Evolutionary conservation across 2,113 vertebrate species (phyloP).

Genomic region (Indicator maculatus): DNA sequence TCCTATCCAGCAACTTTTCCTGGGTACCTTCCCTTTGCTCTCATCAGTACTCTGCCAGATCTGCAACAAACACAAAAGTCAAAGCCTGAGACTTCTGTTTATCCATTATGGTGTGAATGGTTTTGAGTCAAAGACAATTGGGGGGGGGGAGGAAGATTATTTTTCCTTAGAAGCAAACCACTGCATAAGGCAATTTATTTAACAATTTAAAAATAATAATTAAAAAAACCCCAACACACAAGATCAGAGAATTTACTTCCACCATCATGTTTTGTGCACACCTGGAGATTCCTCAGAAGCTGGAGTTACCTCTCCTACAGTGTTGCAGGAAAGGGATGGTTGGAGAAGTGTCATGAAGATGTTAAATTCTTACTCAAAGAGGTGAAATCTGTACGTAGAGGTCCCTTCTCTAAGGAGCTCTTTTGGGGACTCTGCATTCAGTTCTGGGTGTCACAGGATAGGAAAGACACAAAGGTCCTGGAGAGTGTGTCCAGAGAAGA

Average conservation of each 20-base stretch:
- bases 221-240: not conserved
- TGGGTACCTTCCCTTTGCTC: not conserved
- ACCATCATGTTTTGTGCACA: no score
- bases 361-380: not conserved
- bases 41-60: not conserved
- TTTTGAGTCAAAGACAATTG: not conserved
- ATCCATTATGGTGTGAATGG: rapidly evolving
- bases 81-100: not conserved
- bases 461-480: no score
- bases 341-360: not conserved
- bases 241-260: not conserved
- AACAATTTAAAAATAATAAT: not conserved
- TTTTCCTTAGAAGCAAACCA: not conserved
- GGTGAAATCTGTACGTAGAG: not conserved
- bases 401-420: not conserved
- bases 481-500: no score
- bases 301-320: not conserved
- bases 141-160: not conserved
- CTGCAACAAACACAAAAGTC: not conserved
- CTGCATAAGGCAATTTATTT: not conserved
- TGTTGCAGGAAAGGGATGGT: not conserved
- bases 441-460: no score
- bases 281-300: not conserved
- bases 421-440: no score
- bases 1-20: not conserved